These are phyloP conservation scores for Turritopsis rubra DNA, from an alignment of 30 jellyfish, hydroid and myxozoan species.

Conservation along the genomic window DNA sequence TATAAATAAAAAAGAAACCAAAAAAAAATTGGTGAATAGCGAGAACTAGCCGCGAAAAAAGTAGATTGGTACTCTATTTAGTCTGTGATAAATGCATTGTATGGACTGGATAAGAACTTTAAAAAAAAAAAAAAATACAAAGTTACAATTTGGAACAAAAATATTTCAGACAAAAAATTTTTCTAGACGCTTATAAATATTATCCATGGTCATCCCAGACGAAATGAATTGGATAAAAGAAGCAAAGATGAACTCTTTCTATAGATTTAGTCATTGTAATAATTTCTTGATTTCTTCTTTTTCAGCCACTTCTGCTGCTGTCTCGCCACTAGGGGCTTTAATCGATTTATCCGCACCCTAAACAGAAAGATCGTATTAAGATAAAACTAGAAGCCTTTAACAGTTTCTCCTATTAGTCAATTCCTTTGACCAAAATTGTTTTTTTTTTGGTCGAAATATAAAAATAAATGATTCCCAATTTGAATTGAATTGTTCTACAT, in stretches of 20 bases:
- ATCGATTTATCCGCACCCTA: slow-evolving; percentile 79
- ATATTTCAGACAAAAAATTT: background rate
- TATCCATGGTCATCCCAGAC: background rate
- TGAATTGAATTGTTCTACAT: too few relatives aligned
- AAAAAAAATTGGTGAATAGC: too few relatives aligned
- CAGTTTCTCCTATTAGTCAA: too few relatives aligned
- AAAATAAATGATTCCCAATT: too few relatives aligned
- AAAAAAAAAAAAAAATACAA: too few relatives aligned
- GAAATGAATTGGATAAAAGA: background rate
- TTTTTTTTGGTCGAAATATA: too few relatives aligned
- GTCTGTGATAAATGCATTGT: background rate
- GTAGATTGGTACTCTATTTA: background rate
- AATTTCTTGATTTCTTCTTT: slow-evolving; percentile 43
- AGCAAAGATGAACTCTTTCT: background rate
- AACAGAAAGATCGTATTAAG: slow-evolving; percentile 9
- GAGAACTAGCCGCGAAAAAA: background rate
- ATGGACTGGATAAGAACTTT: background rate
- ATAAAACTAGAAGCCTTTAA: too few relatives aligned
- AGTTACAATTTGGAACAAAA: background rate
- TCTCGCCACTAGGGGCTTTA: slow-evolving; percentile 77
- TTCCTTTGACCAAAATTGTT: too few relatives aligned
- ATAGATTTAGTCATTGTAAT: slow-evolving; percentile 25
- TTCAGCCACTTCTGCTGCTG: slow-evolving; percentile 61
- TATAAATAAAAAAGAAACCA: background rate
- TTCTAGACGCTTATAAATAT: background rate